phyloP scores from a whole-genome alignment of 2,888 invertebrate genomes.

The Trachelus tabidus region DNA sequence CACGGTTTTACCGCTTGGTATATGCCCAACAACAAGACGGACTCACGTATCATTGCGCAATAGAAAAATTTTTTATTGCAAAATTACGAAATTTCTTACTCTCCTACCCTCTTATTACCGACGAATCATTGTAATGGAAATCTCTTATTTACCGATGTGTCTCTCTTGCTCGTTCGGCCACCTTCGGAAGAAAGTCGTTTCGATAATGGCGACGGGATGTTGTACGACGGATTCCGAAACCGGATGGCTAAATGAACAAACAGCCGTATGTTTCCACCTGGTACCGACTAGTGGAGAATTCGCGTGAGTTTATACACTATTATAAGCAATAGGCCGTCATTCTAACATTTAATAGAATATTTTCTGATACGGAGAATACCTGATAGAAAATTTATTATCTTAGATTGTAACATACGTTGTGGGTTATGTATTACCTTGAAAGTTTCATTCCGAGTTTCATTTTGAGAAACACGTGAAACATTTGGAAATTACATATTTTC shows the following conservation, averaged over 20 bases:
- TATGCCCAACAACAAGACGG: not conserved
- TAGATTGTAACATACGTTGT: not conserved
- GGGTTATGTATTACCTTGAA: not conserved
- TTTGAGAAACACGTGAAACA: not conserved
- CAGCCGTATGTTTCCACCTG: not conserved
- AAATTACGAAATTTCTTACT: constrained; percentile 2
- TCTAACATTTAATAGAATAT: not conserved
- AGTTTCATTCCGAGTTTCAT: not conserved
- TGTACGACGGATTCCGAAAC: not conserved
- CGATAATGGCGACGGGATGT: not conserved
- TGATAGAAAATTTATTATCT: not conserved
- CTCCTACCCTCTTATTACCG: constrained; percentile 1
- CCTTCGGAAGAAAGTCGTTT: constrained; percentile 1
- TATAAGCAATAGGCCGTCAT: not conserved
- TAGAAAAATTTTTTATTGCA: not conserved
- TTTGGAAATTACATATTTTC: not conserved
- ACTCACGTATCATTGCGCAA: not conserved
- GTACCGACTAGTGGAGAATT: not conserved
- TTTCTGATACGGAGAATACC: not conserved
- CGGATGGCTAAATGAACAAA: not conserved
- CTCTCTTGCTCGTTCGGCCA: not conserved
- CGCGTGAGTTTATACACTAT: not conserved
- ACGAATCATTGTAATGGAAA: not conserved
- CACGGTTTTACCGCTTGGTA: not conserved
- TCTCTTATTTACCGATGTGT: not conserved